Conservation (phyloP, 1,140 invertebrate genomes). For the Drosophila seguyi region DNA sequence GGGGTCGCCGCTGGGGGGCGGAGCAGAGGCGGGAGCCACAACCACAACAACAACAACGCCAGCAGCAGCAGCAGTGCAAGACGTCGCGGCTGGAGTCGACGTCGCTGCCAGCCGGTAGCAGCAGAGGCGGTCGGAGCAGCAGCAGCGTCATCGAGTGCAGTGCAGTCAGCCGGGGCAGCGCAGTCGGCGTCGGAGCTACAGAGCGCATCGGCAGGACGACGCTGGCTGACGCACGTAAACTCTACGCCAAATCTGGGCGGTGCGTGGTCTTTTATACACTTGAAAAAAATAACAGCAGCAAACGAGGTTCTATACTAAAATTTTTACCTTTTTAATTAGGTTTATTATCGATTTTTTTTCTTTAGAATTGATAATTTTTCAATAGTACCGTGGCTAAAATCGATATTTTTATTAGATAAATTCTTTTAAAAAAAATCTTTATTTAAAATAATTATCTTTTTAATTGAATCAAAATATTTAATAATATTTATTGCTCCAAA, state of each 20-base stretch:
- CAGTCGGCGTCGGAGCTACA: constrained; percentile 15
- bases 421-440: no score
- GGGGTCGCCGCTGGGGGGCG: constrained; percentile 3
- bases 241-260: constrained; percentile 79
- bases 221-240: constrained; percentile 68
- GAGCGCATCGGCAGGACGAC: constrained; percentile 17
- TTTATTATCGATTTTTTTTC: no score
- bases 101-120: constrained; percentile 21
- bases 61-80: constrained; percentile 22
- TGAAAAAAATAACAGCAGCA: neutral
- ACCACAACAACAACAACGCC: constrained; percentile 12
- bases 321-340: no score
- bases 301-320: no score
- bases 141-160: constrained; percentile 5
- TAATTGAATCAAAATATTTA: no score
- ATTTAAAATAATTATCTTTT: no score
- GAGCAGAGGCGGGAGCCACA: neutral
- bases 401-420: no score
- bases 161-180: constrained; percentile 1
- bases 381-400: no score
- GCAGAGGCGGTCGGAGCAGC: constrained; percentile 4
- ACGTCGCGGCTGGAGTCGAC: constrained; percentile 53
- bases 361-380: no score
- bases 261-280: constrained; percentile 42
- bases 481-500: no score